These are phyloP conservation scores for Diaperis boleti DNA, from an alignment of 2,888 invertebrate species.

Conservation along the genomic window DNA sequence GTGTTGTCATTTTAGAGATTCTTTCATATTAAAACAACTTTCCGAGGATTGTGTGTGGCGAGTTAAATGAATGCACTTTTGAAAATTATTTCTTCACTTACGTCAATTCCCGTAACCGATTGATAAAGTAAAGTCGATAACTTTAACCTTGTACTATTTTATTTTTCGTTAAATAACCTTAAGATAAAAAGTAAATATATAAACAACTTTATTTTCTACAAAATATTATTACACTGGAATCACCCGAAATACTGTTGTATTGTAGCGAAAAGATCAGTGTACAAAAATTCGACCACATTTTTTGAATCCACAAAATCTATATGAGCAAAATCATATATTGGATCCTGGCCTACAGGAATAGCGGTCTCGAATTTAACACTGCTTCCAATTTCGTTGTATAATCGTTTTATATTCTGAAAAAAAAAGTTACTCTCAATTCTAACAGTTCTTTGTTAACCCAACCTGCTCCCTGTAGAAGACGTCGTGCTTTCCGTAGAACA, in stretches of 20 bases:
- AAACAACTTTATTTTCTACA: no score
- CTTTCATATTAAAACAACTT: no score
- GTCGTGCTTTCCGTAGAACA: conserved; percentile 15
- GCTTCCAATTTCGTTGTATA: conserved; percentile 1
- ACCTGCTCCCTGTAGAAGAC: conserved; percentile 7
- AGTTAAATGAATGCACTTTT: no score
- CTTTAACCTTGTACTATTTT: no score
- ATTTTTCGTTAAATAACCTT: no score
- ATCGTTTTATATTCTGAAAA: conserved; percentile 5
- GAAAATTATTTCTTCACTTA: no score
- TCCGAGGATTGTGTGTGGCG: no score
- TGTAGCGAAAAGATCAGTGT: neutral
- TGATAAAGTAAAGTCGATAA: no score
- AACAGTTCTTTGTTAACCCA: neutral
- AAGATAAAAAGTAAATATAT: no score
- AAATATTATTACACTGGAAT: no score
- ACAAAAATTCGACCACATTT: neutral
- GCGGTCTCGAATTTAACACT: neutral
- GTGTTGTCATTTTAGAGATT: no score
- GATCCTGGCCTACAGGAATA: neutral
- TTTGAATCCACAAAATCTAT: neutral
- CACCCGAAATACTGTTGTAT: neutral
- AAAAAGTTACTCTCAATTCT: neutral
- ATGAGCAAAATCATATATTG: neutral
- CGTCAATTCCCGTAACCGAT: no score